A percentile compares a stretch with the other conserved stretches of the same genome.
These are phyloP conservation scores for Erithacus rubecula DNA, from an alignment of 2,797 vertebrate species.

Conservation along the genomic window DNA sequence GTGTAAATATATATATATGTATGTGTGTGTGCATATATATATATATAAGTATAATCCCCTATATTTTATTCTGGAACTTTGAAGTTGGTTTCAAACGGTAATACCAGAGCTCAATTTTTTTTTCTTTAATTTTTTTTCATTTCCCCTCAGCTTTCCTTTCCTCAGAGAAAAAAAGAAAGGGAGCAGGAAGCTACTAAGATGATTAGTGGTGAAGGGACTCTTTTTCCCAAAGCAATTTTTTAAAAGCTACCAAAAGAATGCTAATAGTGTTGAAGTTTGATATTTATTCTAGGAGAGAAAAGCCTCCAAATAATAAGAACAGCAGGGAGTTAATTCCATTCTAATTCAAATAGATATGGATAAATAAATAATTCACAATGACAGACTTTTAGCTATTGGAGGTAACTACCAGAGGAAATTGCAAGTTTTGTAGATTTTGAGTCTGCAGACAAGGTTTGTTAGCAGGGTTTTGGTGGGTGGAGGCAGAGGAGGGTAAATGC, in stretches of 20 bases:
- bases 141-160: background rate
- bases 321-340: slow-evolving; percentile 18
- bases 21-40: accelerated
- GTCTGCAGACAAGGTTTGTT: background rate
- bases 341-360: slow-evolving; percentile 3
- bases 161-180: background rate
- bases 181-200: background rate
- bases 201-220: background rate
- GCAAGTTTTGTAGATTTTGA: background rate
- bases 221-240: background rate
- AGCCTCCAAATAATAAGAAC: slow-evolving; percentile 14
- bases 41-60: background rate
- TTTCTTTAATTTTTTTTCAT: background rate
- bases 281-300: slow-evolving; percentile 8
- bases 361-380: slow-evolving; percentile 18
- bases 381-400: background rate
- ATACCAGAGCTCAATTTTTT: background rate
- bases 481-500: background rate
- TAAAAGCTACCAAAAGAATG: background rate
- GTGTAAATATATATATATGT: accelerated
- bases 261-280: background rate
- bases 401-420: background rate
- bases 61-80: background rate
- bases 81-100: background rate
- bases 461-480: background rate